Evolutionary conservation across 2,888 invertebrate species (phyloP), one percentile per base, ranked within the genome.

Genomic region (Apeira syringaria): DNA sequence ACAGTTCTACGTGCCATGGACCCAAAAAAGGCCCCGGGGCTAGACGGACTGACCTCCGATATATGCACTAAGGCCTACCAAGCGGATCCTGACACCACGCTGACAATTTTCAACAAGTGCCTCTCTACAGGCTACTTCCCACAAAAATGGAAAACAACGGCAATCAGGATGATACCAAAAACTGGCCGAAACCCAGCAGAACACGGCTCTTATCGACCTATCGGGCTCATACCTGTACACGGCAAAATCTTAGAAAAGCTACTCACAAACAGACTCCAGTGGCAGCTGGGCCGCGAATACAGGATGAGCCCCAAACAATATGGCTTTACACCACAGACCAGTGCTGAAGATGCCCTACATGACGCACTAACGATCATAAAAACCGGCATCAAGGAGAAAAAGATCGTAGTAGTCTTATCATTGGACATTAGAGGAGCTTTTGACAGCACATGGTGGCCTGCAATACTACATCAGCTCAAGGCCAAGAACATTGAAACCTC

Each of bases 11-110:
- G n/a, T 1, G n/a, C n/a, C 1, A 28, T 28, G 28, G 12, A 28
- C 9, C 28, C 13, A 1, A 13, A 11, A 1, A 28, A 26, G 11
- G 28, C 28, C 6, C 13, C 28, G 1, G 28, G 12, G 1, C 2
- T n/a, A 1, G 28, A 28, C 11, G 26, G 26, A 2, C 26, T 26
- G 1, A 26, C 26, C 1, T 3, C 26, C 32, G 43, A 43, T 42
- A 36, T 44, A 39, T 46, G 43, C 29, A 6, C 3, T 4, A 15
- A 4, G 2, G 15, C 15, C 15, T 15, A 3, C 4, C 15, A 4
- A 15, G 4, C 15, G 4, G 4, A 15, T 15, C 15, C 15, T 3
- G 15, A 15, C 2, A 4, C 4, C 2, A 15, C 15, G 4, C 4
- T 15, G 15, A 4, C 3, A 15, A 15, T 20, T 5, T 20, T 20